Percentiles rank a stretch among this genome's conserved stretches.
Evolutionary conservation across 1,140 invertebrate species (phyloP).

Genomic region (Bombus waltoni): DNA sequence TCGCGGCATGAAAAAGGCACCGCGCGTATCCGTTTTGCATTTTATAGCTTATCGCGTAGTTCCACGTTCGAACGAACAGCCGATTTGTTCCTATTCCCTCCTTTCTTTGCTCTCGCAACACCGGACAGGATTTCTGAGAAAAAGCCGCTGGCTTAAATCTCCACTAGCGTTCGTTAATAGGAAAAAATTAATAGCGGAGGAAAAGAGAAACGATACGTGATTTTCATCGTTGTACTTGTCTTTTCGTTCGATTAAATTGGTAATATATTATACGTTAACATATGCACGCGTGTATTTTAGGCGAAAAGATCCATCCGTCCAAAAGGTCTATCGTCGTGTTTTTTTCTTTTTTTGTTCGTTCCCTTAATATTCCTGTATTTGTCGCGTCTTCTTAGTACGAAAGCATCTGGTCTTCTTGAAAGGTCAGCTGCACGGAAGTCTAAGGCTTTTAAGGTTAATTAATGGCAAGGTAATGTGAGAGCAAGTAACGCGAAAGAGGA

Average conservation of each 20-base stretch:
- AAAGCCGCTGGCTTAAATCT: background rate
- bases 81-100: no score
- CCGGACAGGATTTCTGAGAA: background rate
- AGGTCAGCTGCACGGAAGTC: background rate
- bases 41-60: background rate
- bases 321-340: no score
- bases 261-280: background rate
- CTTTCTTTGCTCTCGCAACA: background rate
- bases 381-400: background rate
- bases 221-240: no score
- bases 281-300: background rate
- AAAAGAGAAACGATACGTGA: no score
- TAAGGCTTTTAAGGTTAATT: slow-evolving; percentile 37
- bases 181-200: no score
- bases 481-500: background rate
- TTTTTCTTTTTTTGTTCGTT: background rate
- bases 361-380: background rate
- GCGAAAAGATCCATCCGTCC: no score
- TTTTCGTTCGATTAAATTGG: background rate
- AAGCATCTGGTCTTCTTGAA: background rate
- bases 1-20: no score
- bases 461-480: slow-evolving; percentile 31
- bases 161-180: background rate
- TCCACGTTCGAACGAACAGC: background rate
- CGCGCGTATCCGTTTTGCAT: background rate